Evolutionary conservation across 2,113 vertebrate species (phyloP), one percentile per base, ranked within the genome.

Genomic region (Nothobranchius kuhntae): DNA sequence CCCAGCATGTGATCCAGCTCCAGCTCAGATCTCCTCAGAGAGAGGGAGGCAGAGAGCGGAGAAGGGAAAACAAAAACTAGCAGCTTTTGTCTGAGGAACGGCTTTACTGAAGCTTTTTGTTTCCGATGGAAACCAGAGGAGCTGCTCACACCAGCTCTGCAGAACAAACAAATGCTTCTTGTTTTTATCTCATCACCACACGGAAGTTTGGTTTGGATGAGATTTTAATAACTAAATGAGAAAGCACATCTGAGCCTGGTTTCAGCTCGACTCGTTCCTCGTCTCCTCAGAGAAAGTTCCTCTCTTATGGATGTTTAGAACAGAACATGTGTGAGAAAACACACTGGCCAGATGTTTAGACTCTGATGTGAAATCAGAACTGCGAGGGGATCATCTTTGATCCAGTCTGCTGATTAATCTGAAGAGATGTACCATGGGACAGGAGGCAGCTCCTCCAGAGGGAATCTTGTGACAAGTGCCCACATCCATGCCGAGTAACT

Each of bases 391-490:
- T 30, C 30, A 4, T 12, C 54, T 58, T 21, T 42, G 55, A 44
- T 44, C 17, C 3, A 10, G 9, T 26, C 30, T 55, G 53, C 2
- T 35, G 53, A 36, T 3, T 14, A 9, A 52, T 24, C 17, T 12
- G 14, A 55, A 55, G 10, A 55, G 10, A 55, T 14, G 15, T 10
- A 51, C 53, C 13, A 1, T 13, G 24, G 11, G 17, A 14, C 7
- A 71, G 75, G 72, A 79, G 71, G 59, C 24, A 2, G 48, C 15
- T 12, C 13, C 69, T 66, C 61, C 65, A 1, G 4, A 10, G 38
- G 72, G 53, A 53, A 42, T 75, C 0, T 9, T 11, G 65, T 50
- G 75, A 78, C 75, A 70, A 52, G 54, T 63, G 13, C 12, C 42
- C 0, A 36, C 17, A 57, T 3, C 9, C 15, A 59, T 30, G 30